Conservation (phyloP, 2,113 vertebrate species). For the Microcebus ravelobensis region DNA sequence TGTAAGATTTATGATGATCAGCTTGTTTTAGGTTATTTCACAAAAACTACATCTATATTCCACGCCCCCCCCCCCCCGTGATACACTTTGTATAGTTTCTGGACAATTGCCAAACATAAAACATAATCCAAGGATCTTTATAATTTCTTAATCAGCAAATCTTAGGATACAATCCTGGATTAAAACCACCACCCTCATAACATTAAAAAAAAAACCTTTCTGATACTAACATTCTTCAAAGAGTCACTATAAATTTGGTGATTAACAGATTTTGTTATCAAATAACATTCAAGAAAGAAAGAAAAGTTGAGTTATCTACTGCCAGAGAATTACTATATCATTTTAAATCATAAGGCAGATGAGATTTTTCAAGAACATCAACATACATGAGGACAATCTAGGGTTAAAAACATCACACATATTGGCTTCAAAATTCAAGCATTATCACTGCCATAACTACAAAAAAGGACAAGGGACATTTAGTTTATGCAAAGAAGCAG, state of each 20-base stretch:
- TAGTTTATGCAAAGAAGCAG: not conserved
- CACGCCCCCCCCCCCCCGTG: not conserved
- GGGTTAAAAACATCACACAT: not conserved
- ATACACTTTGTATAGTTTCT: not conserved
- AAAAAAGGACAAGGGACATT: not conserved
- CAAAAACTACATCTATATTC: not conserved
- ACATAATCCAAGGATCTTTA: not conserved
- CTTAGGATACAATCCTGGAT: not conserved
- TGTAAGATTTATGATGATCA: not conserved
- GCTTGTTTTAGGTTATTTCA: not conserved
- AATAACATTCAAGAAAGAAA: constrained; percentile 42
- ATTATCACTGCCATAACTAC: not conserved
- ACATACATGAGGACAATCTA: not conserved
- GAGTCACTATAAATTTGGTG: not conserved
- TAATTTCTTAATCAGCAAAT: constrained; percentile 21
- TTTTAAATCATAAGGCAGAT: constrained; percentile 46
- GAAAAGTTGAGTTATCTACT: not conserved
- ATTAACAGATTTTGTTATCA: not conserved
- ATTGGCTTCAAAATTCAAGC: constrained; percentile 8
- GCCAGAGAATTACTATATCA: not conserved
- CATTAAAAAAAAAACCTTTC: not conserved
- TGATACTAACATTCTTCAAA: constrained; percentile 27
- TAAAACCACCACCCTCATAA: not conserved
- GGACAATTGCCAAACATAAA: constrained; percentile 13
- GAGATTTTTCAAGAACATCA: not conserved